Evolutionary conservation across 2,888 invertebrate species (phyloP).

Genomic region (Agrypnus murinus): DNA sequence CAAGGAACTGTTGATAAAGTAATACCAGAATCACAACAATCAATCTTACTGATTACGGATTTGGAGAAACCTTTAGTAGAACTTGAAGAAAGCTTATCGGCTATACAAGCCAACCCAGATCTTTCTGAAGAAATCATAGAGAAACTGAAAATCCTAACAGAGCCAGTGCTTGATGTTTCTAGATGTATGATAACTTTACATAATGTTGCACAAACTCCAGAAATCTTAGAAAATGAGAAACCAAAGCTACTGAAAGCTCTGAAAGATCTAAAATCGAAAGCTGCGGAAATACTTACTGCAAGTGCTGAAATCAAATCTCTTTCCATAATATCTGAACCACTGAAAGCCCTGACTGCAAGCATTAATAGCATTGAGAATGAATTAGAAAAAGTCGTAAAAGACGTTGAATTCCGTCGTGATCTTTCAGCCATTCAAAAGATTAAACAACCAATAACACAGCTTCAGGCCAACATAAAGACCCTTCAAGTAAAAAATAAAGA

Average conservation of each 20-base stretch:
- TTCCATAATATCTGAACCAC: neutral
- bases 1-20: slow-evolving; percentile 2
- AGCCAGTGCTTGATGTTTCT: neutral
- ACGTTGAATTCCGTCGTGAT: neutral
- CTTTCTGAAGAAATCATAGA: neutral
- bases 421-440: neutral
- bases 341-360: slow-evolving; percentile 17
- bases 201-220: slow-evolving; percentile 28
- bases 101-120: neutral
- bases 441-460: neutral
- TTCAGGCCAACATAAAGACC: slow-evolving; percentile 13
- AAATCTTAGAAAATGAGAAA: slow-evolving; percentile 37
- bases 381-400: slow-evolving; percentile 14
- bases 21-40: slow-evolving; percentile 15
- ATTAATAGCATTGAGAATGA: slow-evolving; percentile 15
- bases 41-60: neutral
- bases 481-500: slow-evolving; percentile 17
- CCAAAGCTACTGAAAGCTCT: slow-evolving; percentile 42
- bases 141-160: neutral
- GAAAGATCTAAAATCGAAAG: slow-evolving; percentile 28
- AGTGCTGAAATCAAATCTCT: slow-evolving; percentile 10
- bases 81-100: slow-evolving; percentile 20
- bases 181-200: neutral
- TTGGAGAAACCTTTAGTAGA: slow-evolving; percentile 26
- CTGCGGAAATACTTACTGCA: slow-evolving; percentile 14